Evolutionary conservation across 1,140 invertebrate species (phyloP).

Genomic region (Drosophila micromelanica): DNA sequence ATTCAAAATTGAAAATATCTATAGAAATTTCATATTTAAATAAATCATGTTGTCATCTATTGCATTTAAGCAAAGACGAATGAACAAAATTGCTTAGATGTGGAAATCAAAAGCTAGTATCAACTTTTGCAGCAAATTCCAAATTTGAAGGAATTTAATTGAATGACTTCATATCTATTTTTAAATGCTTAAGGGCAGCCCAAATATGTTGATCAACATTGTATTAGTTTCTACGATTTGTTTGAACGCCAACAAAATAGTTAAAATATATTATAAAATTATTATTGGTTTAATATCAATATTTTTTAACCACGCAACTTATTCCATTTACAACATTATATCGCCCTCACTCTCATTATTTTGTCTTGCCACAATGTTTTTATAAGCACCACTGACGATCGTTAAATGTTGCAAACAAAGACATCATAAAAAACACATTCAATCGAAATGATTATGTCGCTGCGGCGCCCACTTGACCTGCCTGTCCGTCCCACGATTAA

Average conservation of each 20-base stretch:
- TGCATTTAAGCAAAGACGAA: constrained; percentile 10
- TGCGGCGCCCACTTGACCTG: constrained; percentile 11
- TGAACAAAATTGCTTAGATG: not conserved
- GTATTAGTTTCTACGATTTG: no score
- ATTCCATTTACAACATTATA: not conserved
- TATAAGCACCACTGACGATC: constrained; percentile 19
- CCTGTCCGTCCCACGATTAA: not conserved
- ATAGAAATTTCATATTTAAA: constrained; percentile 21
- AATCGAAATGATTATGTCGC: constrained; percentile 37
- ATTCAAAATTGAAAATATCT: constrained; percentile 24
- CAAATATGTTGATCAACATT: no score
- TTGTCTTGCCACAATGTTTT: not conserved
- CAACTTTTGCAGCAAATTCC: not conserved
- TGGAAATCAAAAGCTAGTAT: not conserved
- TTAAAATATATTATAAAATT: no score
- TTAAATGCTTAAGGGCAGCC: no score
- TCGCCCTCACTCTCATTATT: not conserved
- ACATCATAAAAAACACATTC: constrained; percentile 42
- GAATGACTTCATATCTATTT: not conserved
- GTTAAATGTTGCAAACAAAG: constrained; percentile 27
- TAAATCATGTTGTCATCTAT: constrained; percentile 23
- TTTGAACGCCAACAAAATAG: no score
- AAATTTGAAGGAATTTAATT: not conserved
- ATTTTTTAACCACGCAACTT: no score
- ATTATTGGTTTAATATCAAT: no score